phyloP scores from a whole-genome alignment of 2,113 vertebrate species.

The Trogon melanurus region DNA sequence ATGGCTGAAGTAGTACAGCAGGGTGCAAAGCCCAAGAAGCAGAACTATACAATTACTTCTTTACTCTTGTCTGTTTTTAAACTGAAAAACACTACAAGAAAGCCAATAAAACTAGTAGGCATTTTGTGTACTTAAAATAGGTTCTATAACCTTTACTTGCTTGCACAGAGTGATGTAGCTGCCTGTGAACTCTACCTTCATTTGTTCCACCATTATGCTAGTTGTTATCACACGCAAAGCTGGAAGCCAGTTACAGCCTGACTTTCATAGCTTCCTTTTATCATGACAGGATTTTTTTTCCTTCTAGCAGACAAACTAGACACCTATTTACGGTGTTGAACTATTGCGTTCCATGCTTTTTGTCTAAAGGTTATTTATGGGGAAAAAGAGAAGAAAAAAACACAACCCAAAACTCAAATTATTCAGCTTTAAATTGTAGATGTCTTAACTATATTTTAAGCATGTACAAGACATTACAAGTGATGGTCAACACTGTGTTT shows the following conservation, averaged over 20 bases:
- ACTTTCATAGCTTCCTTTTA: conserved; percentile 4
- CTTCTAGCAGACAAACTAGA: neutral
- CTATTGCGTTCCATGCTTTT: neutral
- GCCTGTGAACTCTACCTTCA: neutral
- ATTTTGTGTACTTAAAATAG: neutral
- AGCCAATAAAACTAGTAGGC: neutral
- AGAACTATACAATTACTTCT: neutral
- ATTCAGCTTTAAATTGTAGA: neutral
- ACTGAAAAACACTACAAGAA: neutral
- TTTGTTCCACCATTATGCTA: neutral
- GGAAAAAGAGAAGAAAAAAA: fast-evolving
- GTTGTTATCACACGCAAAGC: neutral
- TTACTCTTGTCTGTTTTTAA: neutral
- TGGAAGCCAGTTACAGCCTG: neutral
- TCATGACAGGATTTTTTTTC: neutral
- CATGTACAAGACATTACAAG: neutral
- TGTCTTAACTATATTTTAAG: neutral
- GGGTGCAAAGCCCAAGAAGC: neutral
- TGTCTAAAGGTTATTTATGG: neutral
- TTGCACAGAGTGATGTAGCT: neutral
- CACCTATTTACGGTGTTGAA: neutral
- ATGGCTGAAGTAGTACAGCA: neutral
- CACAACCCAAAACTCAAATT: neutral
- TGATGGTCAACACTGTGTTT: neutral
- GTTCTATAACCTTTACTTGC: neutral